A percentile compares a stretch with the other conserved stretches of the same genome.
Evolutionary conservation across 37 sponge, comb jelly and placozoan species (phyloP).

Genomic region (Dysidea cf. avara): DNA sequence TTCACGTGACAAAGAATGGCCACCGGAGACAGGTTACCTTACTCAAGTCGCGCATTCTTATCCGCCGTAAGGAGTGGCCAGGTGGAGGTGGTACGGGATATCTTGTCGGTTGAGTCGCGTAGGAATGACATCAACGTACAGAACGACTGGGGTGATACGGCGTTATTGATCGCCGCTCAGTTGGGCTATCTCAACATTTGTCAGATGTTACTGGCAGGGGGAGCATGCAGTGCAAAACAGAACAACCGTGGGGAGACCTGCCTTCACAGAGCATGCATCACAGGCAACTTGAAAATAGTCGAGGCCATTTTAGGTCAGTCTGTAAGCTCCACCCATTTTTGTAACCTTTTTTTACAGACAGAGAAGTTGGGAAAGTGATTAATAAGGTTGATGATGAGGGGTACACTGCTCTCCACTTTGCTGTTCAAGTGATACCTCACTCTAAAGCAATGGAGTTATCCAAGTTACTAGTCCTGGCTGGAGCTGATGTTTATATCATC

Average conservation of each 20-base stretch:
- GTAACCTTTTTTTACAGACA: too few species aligned
- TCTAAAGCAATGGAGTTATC: too few species aligned
- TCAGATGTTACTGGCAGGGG: constrained; percentile 69
- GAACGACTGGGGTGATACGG: constrained; percentile 81
- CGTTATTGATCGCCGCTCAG: constrained; percentile 70
- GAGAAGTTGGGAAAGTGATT: too few species aligned
- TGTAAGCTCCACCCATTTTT: not conserved
- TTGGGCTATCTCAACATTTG: constrained; percentile 62
- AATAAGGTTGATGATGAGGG: constrained; percentile 82
- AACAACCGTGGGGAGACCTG: constrained; percentile 82
- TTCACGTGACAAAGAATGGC: too few species aligned
- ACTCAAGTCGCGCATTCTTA: too few species aligned
- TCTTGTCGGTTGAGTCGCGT: constrained; percentile 28
- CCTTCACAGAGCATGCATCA: constrained; percentile 67
- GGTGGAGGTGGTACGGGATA: constrained; percentile 46
- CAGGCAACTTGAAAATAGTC: constrained; percentile 49
- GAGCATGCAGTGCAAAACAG: constrained; percentile 65
- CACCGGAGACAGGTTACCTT: too few species aligned
- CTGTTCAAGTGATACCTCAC: too few species aligned
- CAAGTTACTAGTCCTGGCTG: constrained; percentile 65
- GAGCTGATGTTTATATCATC: constrained; percentile 66
- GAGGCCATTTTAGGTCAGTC: constrained; percentile 57
- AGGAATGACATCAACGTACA: constrained; percentile 50
- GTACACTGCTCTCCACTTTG: constrained; percentile 74
- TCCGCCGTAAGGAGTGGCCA: constrained; percentile 62